Base-by-base conservation (phyloP, 1,140 invertebrate genomes). In the Pseudoatta argentina region DNA sequence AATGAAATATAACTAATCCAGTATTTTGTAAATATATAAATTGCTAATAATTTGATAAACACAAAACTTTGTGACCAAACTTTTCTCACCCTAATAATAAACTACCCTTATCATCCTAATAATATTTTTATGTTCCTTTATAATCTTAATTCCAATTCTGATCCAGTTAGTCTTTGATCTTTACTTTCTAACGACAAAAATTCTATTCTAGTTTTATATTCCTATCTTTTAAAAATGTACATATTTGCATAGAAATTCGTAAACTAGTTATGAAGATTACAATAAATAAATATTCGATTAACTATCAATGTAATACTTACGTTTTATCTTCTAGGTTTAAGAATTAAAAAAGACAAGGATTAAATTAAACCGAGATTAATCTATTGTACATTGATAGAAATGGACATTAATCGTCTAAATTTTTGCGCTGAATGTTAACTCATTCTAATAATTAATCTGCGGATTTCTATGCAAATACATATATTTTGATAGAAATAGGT, bases 271-370 rank as follows among this genome's bases (percentile, higher is more conserved):
- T 24, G 21, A 67, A 27, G 3, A 12, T 66, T 64, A 67, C 44
- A 53, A 18, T 48, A 14, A 82, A 57, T 48, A 12, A 34, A 72
- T n/a, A n/a, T 72, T 82, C 39, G 14, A 51, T 16, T 12, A 44
- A 10, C 10, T 44, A 44, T 10, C 39, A 44, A 44, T 44, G 2
- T 44, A 44, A 44, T 10, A 44, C 10, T 44, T 44, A 44, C 39
- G 10, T 44, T 44, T 44, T 44, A 44, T 44, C 39, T 44, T 12
- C 39, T 10, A 44, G 8, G 0, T 44, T 44, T 44, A 44, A 44
- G 39, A 44, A 44, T 44, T 10, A 44, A 44, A 44, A 10, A 12
- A 10, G 2, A 44, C 2, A 44, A 44, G 1, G 10, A 44, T 44
- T 44, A 44, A 44, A 44, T 44, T 44, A 44, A 44, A 10, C 8